Evolutionary conservation across 2,113 vertebrate species (phyloP), one percentile per base, ranked within the genome.

Genomic region (Sturnus vulgaris): DNA sequence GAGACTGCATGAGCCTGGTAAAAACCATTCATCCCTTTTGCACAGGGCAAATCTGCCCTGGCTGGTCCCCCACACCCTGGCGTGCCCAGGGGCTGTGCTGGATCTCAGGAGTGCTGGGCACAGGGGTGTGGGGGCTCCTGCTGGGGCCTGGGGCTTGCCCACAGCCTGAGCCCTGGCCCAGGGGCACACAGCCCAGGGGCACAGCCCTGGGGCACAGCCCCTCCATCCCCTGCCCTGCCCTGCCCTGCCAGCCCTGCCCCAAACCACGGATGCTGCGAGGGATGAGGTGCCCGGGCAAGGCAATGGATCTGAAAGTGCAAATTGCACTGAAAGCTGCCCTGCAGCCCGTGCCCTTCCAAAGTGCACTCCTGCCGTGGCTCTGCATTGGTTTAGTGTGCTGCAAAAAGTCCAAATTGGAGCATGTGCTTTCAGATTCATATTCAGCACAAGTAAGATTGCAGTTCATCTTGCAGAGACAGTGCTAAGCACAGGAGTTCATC

Each of bases 131-230:
- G 2, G 20, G 30, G 61, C 20, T 7, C 35, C 33, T n/a, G 50
- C 69, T 2, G 1, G 64, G 42, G 39, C 23, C 72, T 5, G 17
- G 23, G 61, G 49, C 20, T 68, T 4, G 28, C 73, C 82, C 31
- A 2, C 4, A 1, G 3, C 72, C 71, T 33, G 15, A 2, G 12
- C 10, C 9, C 64, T 16, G 53, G 20, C 33, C 82, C 61, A 0
- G 5, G 35, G 49, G 53, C 81, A 28, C 27, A 16, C 69, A 2
- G 12, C 10, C 9, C 60, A 10, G 39, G 14, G 53, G 20, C 33
- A 46, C 69, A 65, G 42, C 60, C 13, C 47, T 27, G 82, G 72
- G 76, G 83, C 84, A 5, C 1, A 3, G 10, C 22, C 60, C 18
- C 44, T 27, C 9, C 12, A 7, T 3, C 15, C 70, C 30, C 6